Conservation (phyloP, 2,113 vertebrate species). For the Agelaius phoeniceus region DNA sequence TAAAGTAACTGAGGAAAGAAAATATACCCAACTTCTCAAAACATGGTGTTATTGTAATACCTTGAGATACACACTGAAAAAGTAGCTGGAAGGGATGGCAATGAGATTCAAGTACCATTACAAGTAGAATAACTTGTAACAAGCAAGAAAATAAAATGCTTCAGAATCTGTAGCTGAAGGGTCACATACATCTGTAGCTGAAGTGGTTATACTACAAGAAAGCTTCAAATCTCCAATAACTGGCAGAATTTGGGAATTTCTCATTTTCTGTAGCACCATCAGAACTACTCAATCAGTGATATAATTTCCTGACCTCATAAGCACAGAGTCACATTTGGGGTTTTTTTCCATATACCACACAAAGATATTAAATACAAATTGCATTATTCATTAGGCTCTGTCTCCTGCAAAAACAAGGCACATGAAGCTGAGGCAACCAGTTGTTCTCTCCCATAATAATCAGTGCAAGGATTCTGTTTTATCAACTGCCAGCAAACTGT, state of each 20-base stretch:
- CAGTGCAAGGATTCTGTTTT: neutral
- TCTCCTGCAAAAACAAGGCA: neutral
- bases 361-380: neutral
- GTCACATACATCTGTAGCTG: neutral
- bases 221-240: neutral
- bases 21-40: neutral
- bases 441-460: neutral
- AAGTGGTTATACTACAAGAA: neutral
- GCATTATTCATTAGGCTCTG: neutral
- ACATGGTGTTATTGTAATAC: neutral
- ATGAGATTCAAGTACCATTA: neutral
- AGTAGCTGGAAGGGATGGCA: neutral
- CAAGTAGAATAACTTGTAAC: neutral
- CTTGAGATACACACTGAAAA: neutral
- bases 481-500: neutral
- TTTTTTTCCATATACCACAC: neutral
- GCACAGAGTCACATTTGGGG: neutral
- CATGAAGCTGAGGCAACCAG: neutral
- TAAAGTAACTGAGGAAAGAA: neutral
- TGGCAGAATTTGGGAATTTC: neutral
- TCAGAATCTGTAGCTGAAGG: neutral
- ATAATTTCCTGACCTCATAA: neutral
- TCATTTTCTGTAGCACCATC: neutral
- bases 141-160: neutral
- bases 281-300: neutral